Evolutionary conservation across 2,797 vertebrate genomes (phyloP), one percentile per base, ranked within the genome.

Genomic region (Peromyscus nudipes): DNA sequence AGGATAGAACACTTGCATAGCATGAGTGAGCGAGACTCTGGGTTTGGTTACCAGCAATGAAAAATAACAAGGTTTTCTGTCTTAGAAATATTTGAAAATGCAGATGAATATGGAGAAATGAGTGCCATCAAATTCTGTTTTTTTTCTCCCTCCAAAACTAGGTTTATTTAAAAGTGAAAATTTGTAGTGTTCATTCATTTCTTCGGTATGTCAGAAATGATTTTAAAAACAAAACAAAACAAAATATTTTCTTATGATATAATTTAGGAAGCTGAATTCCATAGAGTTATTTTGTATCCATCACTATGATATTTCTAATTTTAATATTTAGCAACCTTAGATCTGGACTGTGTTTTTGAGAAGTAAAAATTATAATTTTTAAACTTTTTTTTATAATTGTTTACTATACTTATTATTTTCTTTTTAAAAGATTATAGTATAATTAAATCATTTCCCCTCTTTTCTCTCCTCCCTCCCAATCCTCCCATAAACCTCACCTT

Each of bases 81-180:
- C 46, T 29, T 95, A 79, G 73, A 95, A 94, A 89, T 93, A 88
- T 40, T 92, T 87, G 93, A 89, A 97, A 94, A 85, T 87, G 3
- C 34, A 87, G 46, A 17, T 96, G 52, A 92, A 92, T 93, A 90
- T 87, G 90, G 95, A 89, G 34, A 96, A 93, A 64, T 89, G 37
- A 87, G 27, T 67, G 46, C 8, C 31, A 64, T 49, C 12, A 79
- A 88, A 57, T 64, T 69, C 19, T 89, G 75, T 27, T 27, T 82
- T 14, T 52, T 77, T 89, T 27, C 8, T 17, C 4, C 1, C 1
- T 55, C 4, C 19, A 13, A 67, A 40, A 21, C 43, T 69, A 83
- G 37, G 8, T 89, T 96, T 95, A 86, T 93, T 88, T 90, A 94
- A 95, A 95, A 92, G 73, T 86, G 91, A 82, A 95, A 89, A 91